Evolutionary conservation across 1,140 invertebrate genomes (phyloP), one percentile per base, ranked within the genome.

Genomic region (Heterodera carotae): DNA sequence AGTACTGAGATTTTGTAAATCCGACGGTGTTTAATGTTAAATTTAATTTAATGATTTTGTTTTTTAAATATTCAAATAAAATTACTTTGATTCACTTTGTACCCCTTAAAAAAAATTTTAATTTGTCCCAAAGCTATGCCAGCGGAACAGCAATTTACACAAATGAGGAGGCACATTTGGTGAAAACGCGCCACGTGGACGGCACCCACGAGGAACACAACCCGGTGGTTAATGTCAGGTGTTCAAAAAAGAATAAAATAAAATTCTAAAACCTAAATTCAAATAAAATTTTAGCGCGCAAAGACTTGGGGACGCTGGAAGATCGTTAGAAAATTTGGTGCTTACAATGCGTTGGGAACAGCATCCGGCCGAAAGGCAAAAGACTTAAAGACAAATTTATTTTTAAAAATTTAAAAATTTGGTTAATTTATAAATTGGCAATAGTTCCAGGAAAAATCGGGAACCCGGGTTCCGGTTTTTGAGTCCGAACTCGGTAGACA

Each of bases 251-350:
- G n/a, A n/a, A n/a, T n/a, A 39, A 39, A 39, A 39, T 39, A 39
- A 39, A 39, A 39, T 4, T 43, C 27, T 34, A n/a, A 27, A 69
- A 67, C 39, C 36, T 33, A 66, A 67, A 22, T 69, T 34, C 36
- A n/a, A 31, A 43, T 18, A 39, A 70, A 10, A n/a, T 31, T 22
- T 53, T 48, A 56, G 72, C n/a, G 10, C 83, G 0, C 34, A 62
- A 39, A 76, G 81, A 3, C 66, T 34, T 56, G 79, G 59, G 25
- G 56, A 69, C n/a, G 48, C 48, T 56, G 82, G 82, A 59, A 77
- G 80, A 60, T 85, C 83, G 10, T 36, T 83, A n/a, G 82, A 83
- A 69, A 83, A 83, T 72, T 43, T 83, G 22, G 73, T 83, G n/a
- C 27, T 83, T n/a, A 82, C 80, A 43, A 59, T 83, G 36, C 69